A percentile compares a stretch with the other conserved stretches of the same genome.
Evolutionary conservation across 1,140 invertebrate species (phyloP).

Genomic region (Globodera ellingtonae): DNA sequence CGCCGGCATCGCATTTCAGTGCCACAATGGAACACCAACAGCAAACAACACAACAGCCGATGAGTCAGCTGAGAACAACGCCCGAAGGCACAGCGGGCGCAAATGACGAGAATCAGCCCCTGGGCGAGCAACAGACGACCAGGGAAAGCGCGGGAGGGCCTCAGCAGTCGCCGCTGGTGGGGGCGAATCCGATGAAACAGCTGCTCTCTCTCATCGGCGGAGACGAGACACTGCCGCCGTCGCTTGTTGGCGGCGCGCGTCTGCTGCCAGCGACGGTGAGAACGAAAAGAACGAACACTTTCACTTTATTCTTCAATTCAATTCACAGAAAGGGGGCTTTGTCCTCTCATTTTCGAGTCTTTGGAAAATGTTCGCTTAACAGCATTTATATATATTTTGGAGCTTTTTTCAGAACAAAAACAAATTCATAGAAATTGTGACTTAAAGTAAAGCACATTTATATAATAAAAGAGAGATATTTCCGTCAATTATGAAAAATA

Average conservation of each 20-base stretch:
- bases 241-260: background rate
- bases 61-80: background rate
- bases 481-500: too few relatives aligned
- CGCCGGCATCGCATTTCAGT: background rate
- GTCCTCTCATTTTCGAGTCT: background rate
- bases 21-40: slow-evolving; percentile 9
- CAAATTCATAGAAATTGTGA: background rate
- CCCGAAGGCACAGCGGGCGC: background rate
- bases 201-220: slow-evolving; percentile 9
- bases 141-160: background rate
- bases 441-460: too few relatives aligned
- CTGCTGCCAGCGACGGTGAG: background rate
- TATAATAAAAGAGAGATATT: too few relatives aligned
- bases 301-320: background rate
- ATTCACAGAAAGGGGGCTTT: background rate
- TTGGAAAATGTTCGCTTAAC: background rate
- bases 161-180: background rate
- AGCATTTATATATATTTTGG: background rate
- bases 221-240: background rate
- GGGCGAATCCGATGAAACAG: slow-evolving; percentile 7
- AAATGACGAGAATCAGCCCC: background rate
- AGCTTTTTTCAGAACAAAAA: background rate
- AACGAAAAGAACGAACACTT: background rate
- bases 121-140: background rate
- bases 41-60: background rate